These are phyloP conservation scores for Oenanthe melanoleuca DNA, from an alignment of 2,113 vertebrate species.

Conservation along the genomic window DNA sequence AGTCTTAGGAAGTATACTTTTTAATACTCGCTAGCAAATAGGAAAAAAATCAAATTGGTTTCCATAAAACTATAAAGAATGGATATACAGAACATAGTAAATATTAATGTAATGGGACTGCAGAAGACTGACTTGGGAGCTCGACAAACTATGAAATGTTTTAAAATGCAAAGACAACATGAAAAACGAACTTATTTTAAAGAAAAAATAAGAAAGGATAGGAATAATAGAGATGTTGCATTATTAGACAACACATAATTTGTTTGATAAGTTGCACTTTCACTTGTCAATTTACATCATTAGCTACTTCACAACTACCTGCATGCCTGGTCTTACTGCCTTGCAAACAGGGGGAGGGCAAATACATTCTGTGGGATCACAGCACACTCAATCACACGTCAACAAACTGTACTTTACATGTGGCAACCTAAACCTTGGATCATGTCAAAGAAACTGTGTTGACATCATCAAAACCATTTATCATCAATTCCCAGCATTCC, in stretches of 20 bases:
- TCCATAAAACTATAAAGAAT: not conserved
- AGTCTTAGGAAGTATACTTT: not conserved
- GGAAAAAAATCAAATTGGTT: not conserved
- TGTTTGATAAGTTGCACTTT: not conserved
- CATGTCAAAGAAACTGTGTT: not conserved
- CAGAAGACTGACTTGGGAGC: not conserved
- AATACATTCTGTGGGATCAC: not conserved
- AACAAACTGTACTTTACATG: not conserved
- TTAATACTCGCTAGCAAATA: not conserved
- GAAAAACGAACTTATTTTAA: not conserved
- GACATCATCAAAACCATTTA: not conserved
- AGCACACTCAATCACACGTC: rapidly evolving
- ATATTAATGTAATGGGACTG: not conserved
- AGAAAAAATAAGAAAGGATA: rapidly evolving
- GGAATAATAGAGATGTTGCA: not conserved
- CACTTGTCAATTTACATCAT: not conserved
- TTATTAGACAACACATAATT: not conserved
- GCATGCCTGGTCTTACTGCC: not conserved
- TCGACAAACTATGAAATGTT: not conserved
- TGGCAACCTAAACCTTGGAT: not conserved
- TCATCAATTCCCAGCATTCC: not conserved
- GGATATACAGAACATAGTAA: not conserved
- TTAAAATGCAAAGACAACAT: not conserved
- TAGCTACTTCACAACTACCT: not conserved
- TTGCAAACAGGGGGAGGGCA: not conserved